phyloP scores from a whole-genome alignment of 2,888 invertebrate species.

The Agrilus mali region DNA sequence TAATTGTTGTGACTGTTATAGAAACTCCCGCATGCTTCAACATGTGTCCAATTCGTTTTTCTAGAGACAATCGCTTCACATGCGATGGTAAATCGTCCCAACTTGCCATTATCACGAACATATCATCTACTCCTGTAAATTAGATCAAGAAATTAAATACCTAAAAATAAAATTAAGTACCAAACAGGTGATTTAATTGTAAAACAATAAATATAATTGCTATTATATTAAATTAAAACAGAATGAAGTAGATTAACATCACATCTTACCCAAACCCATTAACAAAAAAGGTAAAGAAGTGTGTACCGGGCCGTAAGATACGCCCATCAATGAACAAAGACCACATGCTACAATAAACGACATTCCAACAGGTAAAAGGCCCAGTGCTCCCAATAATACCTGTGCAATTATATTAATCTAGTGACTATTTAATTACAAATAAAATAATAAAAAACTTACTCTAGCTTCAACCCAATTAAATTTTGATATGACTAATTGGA shows the following conservation, averaged over 20 bases:
- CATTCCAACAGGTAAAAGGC: conserved; percentile 59
- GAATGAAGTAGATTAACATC: background rate
- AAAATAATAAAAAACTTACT: conserved; percentile 31
- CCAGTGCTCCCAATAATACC: conserved; percentile 54
- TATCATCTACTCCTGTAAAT: conserved; percentile 58
- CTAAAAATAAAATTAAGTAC: no score
- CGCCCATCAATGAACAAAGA: conserved; percentile 55
- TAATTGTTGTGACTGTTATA: conserved; percentile 71
- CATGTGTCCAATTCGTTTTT: conserved; percentile 55
- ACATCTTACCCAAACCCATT: conserved; percentile 49
- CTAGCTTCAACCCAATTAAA: conserved; percentile 63
- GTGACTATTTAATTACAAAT: background rate
- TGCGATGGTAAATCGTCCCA: conserved; percentile 52
- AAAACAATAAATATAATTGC: background rate
- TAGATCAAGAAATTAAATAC: background rate
- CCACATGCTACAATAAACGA: conserved; percentile 60
- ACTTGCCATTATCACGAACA: conserved; percentile 73
- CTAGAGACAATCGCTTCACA: conserved; percentile 40
- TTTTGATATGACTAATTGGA: conserved; percentile 58
- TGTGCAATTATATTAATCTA: conserved; percentile 17
- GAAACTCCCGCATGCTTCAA: conserved; percentile 72
- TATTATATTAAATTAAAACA: background rate
- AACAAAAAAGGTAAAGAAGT: conserved; percentile 69
- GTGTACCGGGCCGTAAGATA: conserved; percentile 71
- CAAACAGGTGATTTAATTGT: background rate